phyloP scores from a whole-genome alignment of 1,140 invertebrate genomes.

The Drosophila insularis region DNA sequence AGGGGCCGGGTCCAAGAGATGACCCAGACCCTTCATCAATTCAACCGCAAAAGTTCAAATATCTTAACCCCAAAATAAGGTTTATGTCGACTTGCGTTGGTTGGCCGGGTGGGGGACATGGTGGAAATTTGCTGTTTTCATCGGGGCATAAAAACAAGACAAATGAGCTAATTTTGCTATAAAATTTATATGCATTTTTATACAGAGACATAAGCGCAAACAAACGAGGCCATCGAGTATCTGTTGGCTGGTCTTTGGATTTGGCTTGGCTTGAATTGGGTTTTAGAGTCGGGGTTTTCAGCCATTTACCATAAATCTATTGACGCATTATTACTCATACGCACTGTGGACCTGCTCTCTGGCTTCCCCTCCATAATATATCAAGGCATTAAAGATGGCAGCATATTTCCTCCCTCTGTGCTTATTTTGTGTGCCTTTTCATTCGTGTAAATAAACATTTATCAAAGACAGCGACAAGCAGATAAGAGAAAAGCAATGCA shows the following conservation, averaged over 20 bases:
- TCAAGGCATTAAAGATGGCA: conserved; percentile 61
- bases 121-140: conserved; percentile 48
- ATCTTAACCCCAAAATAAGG: conserved; percentile 27
- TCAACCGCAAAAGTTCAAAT: conserved; percentile 36
- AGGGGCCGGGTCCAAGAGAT: conserved; percentile 6
- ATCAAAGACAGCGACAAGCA: conserved; percentile 29
- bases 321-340: conserved; percentile 73
- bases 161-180: conserved; percentile 75
- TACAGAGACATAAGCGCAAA: conserved; percentile 64
- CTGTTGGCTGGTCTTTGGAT: background rate
- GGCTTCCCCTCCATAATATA: conserved; percentile 42
- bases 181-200: conserved; percentile 78
- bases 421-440: conserved; percentile 37
- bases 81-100: background rate
- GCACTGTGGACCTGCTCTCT: conserved; percentile 48
- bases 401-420: conserved; percentile 23
- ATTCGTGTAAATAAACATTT: conserved; percentile 45
- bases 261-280: background rate
- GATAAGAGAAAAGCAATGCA: background rate
- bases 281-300: background rate
- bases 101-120: background rate
- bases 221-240: conserved; percentile 17
- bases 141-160: conserved; percentile 60
- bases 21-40: conserved; percentile 26
- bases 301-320: conserved; percentile 69